Evolutionary conservation across 2,113 vertebrate genomes (phyloP), one percentile per base, ranked within the genome.

Genomic region (Erythrolamprus reginae): DNA sequence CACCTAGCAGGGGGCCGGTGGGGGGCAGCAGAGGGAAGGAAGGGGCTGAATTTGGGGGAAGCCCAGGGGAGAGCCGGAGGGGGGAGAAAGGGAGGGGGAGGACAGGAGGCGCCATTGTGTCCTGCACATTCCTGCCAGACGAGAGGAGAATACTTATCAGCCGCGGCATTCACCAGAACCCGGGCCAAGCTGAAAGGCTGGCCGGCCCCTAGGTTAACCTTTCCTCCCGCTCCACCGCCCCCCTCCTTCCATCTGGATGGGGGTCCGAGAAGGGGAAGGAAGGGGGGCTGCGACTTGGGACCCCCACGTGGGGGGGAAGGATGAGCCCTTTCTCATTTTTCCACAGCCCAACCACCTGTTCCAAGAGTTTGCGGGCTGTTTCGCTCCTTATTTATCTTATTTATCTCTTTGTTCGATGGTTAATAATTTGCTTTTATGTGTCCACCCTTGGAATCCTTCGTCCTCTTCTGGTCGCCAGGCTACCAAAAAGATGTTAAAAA

Each of bases 111-210:
- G 42, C 51, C 84, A 87, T 92, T 92, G 91, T 92, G 83, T 33
- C 56, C n/a, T n/a, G 84, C 70, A 3, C 91, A 89, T 89, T 89
- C 88, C 84, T 82, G 65, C 84, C 61, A 51, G 91, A 92, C 42
- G 84, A 70, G 61, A 82, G 48, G 28, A 42, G 91, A 89, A 92
- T 92, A 89, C 24, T 89, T 52, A 92, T 87, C 91, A 92, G 88
- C 65, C 52, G 24, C 91, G 0, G 65, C n/a, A 87, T 92, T 92
- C 91, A 92, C 15, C 2, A 70, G 82, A 65, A 56, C 58, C 82
- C 82, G 3, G 9, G 33, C 48, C 52, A 89, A 70, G 56, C 88
- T 89, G 88, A 92, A 92, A 92, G 87, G 88, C 85, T 89, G n/a
- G 51, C 52, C 82, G 82, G 91, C 82, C 88, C 84, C 84, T 33